Base-by-base conservation (phyloP, 2,797 vertebrate genomes). In the Enteromius viviparus region DNA sequence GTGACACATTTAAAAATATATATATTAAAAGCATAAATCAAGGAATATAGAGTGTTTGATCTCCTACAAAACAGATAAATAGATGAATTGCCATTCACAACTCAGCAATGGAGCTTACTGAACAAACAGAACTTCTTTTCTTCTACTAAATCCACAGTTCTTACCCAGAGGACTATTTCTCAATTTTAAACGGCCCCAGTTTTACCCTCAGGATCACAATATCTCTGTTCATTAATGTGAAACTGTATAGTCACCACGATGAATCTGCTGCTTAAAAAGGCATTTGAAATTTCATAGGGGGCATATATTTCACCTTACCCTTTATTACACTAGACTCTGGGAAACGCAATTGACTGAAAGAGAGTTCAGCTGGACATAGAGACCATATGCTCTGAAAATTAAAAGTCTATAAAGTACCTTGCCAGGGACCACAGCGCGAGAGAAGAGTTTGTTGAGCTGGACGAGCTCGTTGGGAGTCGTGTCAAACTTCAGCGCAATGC, bases 401-500 rank as follows among this genome's bases (percentile, higher is more conserved):
- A 66, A 62, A 64, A 42, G 37, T 32, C 10, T 6, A 58, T 23
- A 45, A 10, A 11, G 82, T 84, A 77, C 98, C 98, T 99, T 98
- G 93, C 98, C 98, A 88, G 98, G 96, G 90, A 99, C 97, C 87
- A 99, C 97, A 84, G 97, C 97, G 93, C 97, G 95, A 92, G 97
- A 96, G 94, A 99, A 99, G 89, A 99, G 96, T 90, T 99, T 99
- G 95, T 99, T 99, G 93, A 99, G 95, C 79, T 99, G 97, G 91
- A 99, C 98, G 90, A 99, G 94, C 91, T 99, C 97, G 86, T 99
- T 99, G 88, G 98, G 98, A 66, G 98, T 98, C 88, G 97, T 98
- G 95, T 99, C 98, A 93, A 98, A 99, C 94, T 98, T 98, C 94
- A 99, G 93, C 19, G 98, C 94, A 93, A 99, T 99, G 94, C 95